Percentiles rank a stretch among this genome's conserved stretches.
phyloP scores from a whole-genome alignment of 2,113 vertebrate genomes.

The Tychaedon coryphoeus region DNA sequence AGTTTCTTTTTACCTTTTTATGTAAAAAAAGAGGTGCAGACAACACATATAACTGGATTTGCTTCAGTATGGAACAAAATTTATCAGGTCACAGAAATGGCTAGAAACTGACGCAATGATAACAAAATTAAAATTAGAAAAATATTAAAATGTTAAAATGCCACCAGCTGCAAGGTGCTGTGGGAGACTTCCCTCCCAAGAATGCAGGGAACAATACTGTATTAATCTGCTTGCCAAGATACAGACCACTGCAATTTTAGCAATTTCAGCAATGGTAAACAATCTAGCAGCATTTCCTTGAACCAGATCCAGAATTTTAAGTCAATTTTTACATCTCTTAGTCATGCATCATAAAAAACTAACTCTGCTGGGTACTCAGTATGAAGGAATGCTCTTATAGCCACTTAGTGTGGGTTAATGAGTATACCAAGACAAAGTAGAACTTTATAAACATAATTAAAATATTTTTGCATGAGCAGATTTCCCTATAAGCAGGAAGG shows the following conservation, averaged over 20 bases:
- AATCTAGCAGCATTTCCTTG: not conserved
- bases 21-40: not conserved
- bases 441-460: not conserved
- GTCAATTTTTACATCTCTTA: not conserved
- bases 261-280: not conserved
- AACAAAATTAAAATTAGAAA: not conserved
- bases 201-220: not conserved
- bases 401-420: not conserved
- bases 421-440: not conserved
- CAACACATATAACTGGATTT: not conserved
- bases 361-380: not conserved
- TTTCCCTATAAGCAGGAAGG: not conserved
- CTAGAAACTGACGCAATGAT: not conserved
- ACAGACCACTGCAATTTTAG: not conserved
- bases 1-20: not conserved
- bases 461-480: not conserved
- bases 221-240: not conserved
- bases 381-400: not conserved
- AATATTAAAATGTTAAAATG: not conserved
- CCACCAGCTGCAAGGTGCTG: not conserved
- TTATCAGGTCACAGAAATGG: not conserved
- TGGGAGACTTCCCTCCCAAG: not conserved
- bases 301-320: not conserved
- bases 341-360: not conserved
- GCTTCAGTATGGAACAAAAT: not conserved